A percentile compares a stretch with the other conserved stretches of the same genome.
Conservation (phyloP, 2,797 vertebrate species). For the Pseudomugil gertrudae region DNA sequence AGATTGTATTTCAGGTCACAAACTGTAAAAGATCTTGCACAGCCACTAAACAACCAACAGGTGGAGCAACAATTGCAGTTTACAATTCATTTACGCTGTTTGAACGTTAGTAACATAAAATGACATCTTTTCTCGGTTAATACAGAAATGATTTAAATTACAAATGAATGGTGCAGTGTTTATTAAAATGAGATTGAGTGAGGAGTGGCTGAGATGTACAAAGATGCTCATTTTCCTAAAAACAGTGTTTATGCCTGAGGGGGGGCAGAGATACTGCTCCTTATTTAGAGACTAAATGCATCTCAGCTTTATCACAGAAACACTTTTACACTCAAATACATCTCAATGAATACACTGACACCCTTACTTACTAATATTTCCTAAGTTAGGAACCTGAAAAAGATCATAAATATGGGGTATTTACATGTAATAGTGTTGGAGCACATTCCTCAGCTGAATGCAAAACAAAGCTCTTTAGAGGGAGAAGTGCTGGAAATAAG, state of each 20-base stretch:
- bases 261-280: not conserved
- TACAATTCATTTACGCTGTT: not conserved
- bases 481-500: constrained; percentile 76
- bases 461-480: constrained; percentile 69
- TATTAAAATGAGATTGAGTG: constrained; percentile 7
- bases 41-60: constrained; percentile 62
- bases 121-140: not conserved
- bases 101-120: constrained; percentile 9
- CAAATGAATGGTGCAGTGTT: not conserved
- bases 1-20: too few relatives aligned
- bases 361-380: not conserved
- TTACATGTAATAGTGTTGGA: constrained; percentile 51
- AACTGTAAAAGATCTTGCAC: constrained; percentile 7
- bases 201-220: constrained; percentile 2
- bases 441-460: constrained; percentile 66
- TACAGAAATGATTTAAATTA: constrained; percentile 1
- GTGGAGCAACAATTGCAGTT: constrained; percentile 67
- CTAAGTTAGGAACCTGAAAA: constrained; percentile 13
- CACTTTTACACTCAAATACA: not conserved
- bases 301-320: not conserved
- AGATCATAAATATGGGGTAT: constrained; percentile 45
- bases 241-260: not conserved
- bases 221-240: not conserved
- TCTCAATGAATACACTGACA: not conserved
- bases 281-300: not conserved